Evolutionary conservation across 2,888 invertebrate species (phyloP), one percentile per base, ranked within the genome.

Genomic region (Drosophila tripunctata): DNA sequence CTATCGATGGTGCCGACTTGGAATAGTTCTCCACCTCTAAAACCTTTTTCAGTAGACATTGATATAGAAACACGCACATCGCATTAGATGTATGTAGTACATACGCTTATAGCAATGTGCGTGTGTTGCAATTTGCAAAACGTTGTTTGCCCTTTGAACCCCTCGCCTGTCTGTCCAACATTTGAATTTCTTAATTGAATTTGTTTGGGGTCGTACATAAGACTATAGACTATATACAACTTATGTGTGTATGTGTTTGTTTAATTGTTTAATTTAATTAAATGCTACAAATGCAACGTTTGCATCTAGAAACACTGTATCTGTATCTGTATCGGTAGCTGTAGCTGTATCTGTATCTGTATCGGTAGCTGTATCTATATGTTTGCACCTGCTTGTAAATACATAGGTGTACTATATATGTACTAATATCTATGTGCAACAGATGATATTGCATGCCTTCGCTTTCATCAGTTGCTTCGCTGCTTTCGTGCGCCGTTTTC

Each of bases 221-320:
- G 17, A 56, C 40, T 40, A 36, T 45, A 38, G 12, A 50, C 7
- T 27, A 19, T 31, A 10, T 17, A 8, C 21, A 15, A 41, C 14
- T 17, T 30, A 40, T 17, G 6, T 30, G 8, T 15, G 35, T 15
- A 6, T 36, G 43, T 76, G 67, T 87, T 88, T 88, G 75, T 88
- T 89, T 88, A 87, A 88, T 89, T 89, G 86, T 86, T 88, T 89
- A 89, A 89, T 89, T 88, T 68, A 88, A 89, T 88, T 89, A 89
- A 89, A 89, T 79, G 71, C 73, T 62, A 62, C 67, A 78, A 81
- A 66, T 81, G 81, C 78, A 81, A 57, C 62, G 67, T 43, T 22
- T 33, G 44, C 63, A 69, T 71, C 58, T 31, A 17, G 2, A 73
- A 43, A 40, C 19, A 19, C 54, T 44, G 15, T n/a, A n/a, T n/a